Percentiles rank a stretch among this genome's conserved stretches.
Evolutionary conservation across 2,888 invertebrate species (phyloP).

Genomic region (Chalcis sispes): DNA sequence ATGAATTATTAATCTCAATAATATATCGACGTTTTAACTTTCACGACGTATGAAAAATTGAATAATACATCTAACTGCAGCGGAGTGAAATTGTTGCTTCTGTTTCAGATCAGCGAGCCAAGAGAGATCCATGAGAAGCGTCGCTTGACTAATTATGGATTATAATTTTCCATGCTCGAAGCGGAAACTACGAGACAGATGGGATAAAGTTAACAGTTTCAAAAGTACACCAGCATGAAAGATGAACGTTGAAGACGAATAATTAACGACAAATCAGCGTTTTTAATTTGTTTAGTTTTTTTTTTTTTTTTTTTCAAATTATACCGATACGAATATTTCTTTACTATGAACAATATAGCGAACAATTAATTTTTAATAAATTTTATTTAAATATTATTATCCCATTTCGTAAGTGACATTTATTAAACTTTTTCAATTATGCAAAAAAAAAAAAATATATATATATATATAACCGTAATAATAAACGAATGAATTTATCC

Average conservation of each 20-base stretch:
- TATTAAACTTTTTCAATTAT: no score
- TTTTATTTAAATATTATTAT: no score
- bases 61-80: not conserved
- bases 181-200: slow-evolving; percentile 17
- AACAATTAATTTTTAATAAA: no score
- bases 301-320: not conserved
- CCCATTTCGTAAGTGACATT: no score
- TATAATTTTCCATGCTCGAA: slow-evolving; percentile 21
- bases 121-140: slow-evolving; percentile 16
- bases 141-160: slow-evolving; percentile 15
- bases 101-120: not conserved
- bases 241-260: slow-evolving; percentile 25
- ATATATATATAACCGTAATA: no score
- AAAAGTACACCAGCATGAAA: slow-evolving; percentile 38
- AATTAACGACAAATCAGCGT: slow-evolving; percentile 35
- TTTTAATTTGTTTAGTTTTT: slow-evolving; percentile 1
- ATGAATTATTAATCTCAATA: not conserved
- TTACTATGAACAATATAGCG: no score
- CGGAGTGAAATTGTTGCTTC: not conserved
- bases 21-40: not conserved
- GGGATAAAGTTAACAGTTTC: slow-evolving; percentile 32
- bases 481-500: no score
- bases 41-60: not conserved
- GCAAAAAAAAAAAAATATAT: no score
- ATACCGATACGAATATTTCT: not conserved